Evolutionary conservation across 2,113 vertebrate species (phyloP).

Genomic region (Climacteris rufus): DNA sequence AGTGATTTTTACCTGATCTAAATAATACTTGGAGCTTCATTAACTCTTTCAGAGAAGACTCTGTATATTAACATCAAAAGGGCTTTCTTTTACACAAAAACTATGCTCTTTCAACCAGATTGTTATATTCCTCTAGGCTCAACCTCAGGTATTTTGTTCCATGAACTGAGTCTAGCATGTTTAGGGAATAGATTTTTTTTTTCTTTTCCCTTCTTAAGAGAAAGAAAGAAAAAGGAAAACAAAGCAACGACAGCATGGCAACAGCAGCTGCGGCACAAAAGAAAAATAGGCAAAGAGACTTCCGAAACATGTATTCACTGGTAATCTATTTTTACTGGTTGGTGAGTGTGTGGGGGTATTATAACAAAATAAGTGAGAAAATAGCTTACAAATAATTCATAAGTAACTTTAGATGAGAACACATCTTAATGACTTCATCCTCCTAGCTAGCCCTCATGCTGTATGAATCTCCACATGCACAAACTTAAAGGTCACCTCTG

Average conservation of each 20-base stretch:
- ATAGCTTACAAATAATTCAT: constrained; percentile 51
- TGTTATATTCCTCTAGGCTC: neutral
- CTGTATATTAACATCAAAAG: neutral
- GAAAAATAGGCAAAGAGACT: constrained; percentile 49
- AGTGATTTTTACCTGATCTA: neutral
- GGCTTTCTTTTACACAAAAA: neutral
- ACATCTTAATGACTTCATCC: constrained; percentile 15
- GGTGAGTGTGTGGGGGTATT: constrained; percentile 22
- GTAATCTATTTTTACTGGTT: constrained; percentile 49
- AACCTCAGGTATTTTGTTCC: constrained; percentile 7
- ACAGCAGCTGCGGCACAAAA: constrained; percentile 58
- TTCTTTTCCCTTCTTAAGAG: neutral
- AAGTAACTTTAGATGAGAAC: constrained; percentile 9
- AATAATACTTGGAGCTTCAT: neutral
- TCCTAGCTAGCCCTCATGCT: neutral
- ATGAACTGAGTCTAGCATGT: neutral
- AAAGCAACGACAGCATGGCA: constrained; percentile 68
- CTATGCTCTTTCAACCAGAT: neutral
- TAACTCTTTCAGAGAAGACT: neutral
- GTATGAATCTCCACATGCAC: neutral
- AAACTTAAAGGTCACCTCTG: constrained; percentile 31
- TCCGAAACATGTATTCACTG: constrained; percentile 11
- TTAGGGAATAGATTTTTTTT: neutral
- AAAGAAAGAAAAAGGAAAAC: constrained; percentile 46
- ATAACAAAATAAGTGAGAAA: constrained; percentile 43